These are phyloP conservation scores for Enteromius afrohamiltoni DNA, from an alignment of 2,797 vertebrate genomes.

Conservation along the genomic window DNA sequence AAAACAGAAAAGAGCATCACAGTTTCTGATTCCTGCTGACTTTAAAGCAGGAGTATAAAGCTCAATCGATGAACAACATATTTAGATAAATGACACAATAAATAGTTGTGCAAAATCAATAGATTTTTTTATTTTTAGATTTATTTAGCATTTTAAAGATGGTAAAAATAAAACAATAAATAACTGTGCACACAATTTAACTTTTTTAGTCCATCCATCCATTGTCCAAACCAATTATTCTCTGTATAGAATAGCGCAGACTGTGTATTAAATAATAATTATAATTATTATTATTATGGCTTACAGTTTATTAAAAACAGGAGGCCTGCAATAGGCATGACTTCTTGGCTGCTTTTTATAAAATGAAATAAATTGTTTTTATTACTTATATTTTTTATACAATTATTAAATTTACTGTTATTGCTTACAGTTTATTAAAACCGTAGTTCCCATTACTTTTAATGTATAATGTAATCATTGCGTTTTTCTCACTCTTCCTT, in stretches of 20 bases:
- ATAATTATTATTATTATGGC: neutral
- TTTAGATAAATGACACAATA: neutral
- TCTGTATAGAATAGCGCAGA: neutral
- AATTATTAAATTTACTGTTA: too few species aligned
- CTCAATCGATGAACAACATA: neutral
- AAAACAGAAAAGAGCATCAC: neutral
- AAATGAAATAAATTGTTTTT: neutral
- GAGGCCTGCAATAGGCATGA: neutral
- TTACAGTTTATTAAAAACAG: neutral
- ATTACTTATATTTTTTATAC: too few species aligned
- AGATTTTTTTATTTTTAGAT: too few species aligned
- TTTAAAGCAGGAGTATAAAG: neutral
- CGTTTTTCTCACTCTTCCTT: neutral
- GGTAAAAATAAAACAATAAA: neutral
- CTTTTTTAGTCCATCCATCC: neutral
- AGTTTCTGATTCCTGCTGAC: neutral
- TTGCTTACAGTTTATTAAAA: too few species aligned
- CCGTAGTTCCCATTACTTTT: neutral
- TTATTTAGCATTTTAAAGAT: neutral
- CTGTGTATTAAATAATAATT: neutral
- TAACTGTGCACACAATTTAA: neutral
- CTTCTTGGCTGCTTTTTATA: neutral
- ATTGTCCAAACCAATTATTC: neutral
- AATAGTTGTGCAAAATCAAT: too few species aligned
- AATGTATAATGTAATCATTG: neutral